Evolutionary conservation across 2,113 vertebrate genomes (phyloP), one percentile per base, ranked within the genome.

Genomic region (Tautogolabrus adspersus): DNA sequence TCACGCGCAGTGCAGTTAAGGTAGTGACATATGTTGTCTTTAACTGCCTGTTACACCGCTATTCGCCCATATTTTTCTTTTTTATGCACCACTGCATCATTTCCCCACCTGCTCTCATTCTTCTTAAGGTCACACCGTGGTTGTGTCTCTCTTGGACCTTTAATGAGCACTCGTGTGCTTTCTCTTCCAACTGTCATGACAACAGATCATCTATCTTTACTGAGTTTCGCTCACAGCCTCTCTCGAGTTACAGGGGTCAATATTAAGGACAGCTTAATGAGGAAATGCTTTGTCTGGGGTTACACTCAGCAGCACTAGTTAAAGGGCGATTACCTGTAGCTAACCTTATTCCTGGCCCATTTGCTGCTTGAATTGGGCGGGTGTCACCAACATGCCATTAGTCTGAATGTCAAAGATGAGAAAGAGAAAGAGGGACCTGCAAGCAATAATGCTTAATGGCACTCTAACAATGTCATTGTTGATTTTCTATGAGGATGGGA

Each of bases 191-290:
- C 90, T 93, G 91, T 90, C 91, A 89, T 88, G 94, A 91, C 87
- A 88, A 93, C 91, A 89, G 86, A 91, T 90, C 92, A 93, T 94
- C 88, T 93, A 89, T 94, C 93, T 88, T 89, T 92, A 88, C 91
- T 91, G 67, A 56, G 88, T 92, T 92, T 88, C 81, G 21, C 91
- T 76, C 47, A 58, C 68, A 72, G 79, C 81, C 78, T 77, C 78
- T 68, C 91, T 94, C 81, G 82, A 91, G 92, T 93, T 94, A 93
- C 92, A 73, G 87, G 19, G 93, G 85, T 88, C 87, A 89, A 85
- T 85, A 89, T 63, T 11, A 42, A 75, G 47, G 86, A 82, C 47
- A 61, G 72, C 73, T 40, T 88, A 83, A 90, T 89, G 74, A 59
- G 87, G 66, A 82, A 87, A 91, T 90, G 78, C 87, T 87, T 91